Conservation (phyloP, 2,797 vertebrate species). For the Notoglanidium macrostoma region DNA sequence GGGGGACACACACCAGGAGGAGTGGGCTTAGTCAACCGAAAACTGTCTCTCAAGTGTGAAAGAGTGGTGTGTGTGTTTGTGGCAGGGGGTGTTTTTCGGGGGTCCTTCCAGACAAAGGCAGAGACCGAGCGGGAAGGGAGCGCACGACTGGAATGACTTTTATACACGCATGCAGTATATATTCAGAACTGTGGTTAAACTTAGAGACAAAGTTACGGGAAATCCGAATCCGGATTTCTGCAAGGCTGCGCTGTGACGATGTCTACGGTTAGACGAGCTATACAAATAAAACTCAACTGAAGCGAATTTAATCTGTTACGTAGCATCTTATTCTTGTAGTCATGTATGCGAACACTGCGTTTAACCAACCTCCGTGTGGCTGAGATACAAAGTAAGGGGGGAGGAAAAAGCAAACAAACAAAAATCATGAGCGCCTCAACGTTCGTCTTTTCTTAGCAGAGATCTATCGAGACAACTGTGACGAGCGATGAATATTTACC, state of each 20-base stretch:
- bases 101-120: conserved; percentile 48
- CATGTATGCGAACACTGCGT: neutral
- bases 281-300: neutral
- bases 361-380: too few species aligned
- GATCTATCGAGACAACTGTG: neutral
- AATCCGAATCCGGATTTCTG: neutral
- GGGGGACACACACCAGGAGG: neutral
- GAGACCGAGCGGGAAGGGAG: neutral
- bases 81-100: neutral
- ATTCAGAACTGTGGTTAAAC: neutral
- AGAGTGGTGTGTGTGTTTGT: neutral
- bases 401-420: too few species aligned
- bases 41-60: conserved; percentile 45
- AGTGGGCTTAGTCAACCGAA: conserved; percentile 50
- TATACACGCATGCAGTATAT: neutral
- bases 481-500: neutral
- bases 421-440: neutral
- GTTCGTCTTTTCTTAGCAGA: neutral
- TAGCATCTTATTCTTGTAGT: neutral
- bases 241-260: neutral
- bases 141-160: conserved; percentile 35
- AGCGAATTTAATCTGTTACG: neutral
- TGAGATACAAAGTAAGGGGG: too few species aligned
- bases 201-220: neutral
- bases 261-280: neutral